Conservation (phyloP, 1,140 invertebrate genomes). For the Ptiloglossa arizonensis region DNA sequence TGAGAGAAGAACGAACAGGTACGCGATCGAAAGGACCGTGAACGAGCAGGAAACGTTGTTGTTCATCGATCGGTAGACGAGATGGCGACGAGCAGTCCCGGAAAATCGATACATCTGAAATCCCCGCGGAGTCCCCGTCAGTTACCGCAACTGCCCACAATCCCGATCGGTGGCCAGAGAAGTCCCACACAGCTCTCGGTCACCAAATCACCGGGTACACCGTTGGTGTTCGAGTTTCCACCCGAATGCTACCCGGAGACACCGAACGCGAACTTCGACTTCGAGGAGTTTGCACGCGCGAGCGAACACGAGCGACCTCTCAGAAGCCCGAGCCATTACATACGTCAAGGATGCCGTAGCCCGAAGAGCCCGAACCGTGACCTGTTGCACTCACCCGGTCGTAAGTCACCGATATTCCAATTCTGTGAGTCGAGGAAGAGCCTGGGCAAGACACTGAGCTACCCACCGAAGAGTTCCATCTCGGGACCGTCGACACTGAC, state of each 20-base stretch:
- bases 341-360: constrained; percentile 60
- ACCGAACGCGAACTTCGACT: constrained; percentile 72
- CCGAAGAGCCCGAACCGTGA: constrained; percentile 62
- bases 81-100: constrained; percentile 65
- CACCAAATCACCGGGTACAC: constrained; percentile 68
- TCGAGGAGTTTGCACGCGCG: constrained; percentile 52
- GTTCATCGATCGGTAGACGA: not conserved
- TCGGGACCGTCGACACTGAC: constrained; percentile 32
- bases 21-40: not conserved
- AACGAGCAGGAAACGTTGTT: not conserved
- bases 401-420: constrained; percentile 67
- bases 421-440: constrained; percentile 70
- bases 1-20: not conserved
- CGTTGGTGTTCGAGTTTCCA: constrained; percentile 75
- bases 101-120: constrained; percentile 56
- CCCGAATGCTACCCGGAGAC: constrained; percentile 69
- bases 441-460: constrained; percentile 74
- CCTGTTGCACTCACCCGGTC: constrained; percentile 36
- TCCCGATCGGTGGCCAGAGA: constrained; percentile 54
- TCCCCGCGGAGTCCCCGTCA: constrained; percentile 62
- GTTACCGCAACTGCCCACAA: constrained; percentile 46
- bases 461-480: constrained; percentile 68
- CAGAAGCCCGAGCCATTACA: constrained; percentile 61
- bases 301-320: constrained; percentile 28
- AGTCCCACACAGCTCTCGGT: constrained; percentile 55